Conservation (phyloP, 2,797 vertebrate species). For the Mus minutoides region DNA sequence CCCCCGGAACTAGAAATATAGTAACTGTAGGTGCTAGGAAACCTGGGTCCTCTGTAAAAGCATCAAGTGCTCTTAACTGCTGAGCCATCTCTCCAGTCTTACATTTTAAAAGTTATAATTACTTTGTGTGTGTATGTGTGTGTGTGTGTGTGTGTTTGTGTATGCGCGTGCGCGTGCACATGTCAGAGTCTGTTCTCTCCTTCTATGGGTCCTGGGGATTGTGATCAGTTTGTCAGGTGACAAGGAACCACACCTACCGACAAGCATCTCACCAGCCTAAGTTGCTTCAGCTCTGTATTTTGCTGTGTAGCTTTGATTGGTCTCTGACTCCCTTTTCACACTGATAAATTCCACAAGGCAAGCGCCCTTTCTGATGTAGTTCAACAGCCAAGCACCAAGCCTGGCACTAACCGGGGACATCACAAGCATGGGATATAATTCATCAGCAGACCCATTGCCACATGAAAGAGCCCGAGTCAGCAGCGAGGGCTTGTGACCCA, state of each 20-base stretch:
- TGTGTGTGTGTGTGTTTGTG: not conserved
- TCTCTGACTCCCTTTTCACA: not conserved
- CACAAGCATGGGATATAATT: not conserved
- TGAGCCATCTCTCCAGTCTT: not conserved
- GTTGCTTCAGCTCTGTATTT: slow-evolving; percentile 21
- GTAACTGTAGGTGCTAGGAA: not conserved
- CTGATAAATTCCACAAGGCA: not conserved
- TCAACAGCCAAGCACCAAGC: not conserved
- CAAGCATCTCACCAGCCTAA: not conserved
- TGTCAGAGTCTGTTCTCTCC: not conserved
- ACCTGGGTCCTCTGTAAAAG: not conserved
- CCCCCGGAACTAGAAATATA: not conserved
- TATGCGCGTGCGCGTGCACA: too few relatives aligned
- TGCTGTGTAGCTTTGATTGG: not conserved
- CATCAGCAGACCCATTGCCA: not conserved
- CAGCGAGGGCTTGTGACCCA: not conserved
- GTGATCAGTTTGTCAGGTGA: not conserved
- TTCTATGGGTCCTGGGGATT: not conserved
- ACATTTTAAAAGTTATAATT: not conserved
- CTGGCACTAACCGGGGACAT: not conserved
- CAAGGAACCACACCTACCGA: too few relatives aligned
- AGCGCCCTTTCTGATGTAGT: not conserved
- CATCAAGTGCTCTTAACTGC: not conserved
- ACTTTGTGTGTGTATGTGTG: not conserved
- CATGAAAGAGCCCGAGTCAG: not conserved